Evolutionary conservation across 1,140 invertebrate genomes (phyloP).

Genomic region (Sarcophaga bullata): DNA sequence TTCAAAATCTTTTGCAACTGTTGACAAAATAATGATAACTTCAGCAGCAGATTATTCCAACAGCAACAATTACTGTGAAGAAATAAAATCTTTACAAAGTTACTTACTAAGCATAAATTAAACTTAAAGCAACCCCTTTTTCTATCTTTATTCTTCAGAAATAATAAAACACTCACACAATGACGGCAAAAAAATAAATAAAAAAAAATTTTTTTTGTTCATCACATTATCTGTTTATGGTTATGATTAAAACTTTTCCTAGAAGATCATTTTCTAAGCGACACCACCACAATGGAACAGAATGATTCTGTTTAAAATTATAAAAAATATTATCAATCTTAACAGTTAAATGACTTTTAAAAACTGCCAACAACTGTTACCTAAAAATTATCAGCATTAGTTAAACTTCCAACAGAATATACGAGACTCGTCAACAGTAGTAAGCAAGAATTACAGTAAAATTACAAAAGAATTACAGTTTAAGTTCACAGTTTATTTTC

Average conservation of each 20-base stretch:
- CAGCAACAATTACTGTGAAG: neutral
- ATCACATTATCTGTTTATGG: neutral
- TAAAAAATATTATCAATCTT: slow-evolving; percentile 38
- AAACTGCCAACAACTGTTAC: slow-evolving; percentile 34
- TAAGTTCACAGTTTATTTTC: too few species aligned
- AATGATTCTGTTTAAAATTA: slow-evolving; percentile 20
- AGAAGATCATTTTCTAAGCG: neutral
- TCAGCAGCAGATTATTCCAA: neutral
- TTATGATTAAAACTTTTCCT: neutral
- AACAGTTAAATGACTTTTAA: slow-evolving; percentile 28
- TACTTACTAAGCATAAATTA: slow-evolving; percentile 35
- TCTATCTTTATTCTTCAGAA: slow-evolving; percentile 6
- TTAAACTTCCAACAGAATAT: too few species aligned
- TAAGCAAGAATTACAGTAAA: too few species aligned
- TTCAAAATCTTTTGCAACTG: slow-evolving; percentile 1
- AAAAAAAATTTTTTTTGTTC: neutral
- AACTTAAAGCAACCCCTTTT: slow-evolving; percentile 32
- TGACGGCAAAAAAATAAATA: neutral
- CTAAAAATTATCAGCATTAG: slow-evolving; percentile 6
- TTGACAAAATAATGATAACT: slow-evolving; percentile 2
- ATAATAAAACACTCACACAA: neutral
- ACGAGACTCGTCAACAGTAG: too few species aligned
- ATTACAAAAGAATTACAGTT: too few species aligned
- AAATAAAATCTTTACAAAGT: slow-evolving; percentile 21
- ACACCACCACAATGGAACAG: neutral